Evolutionary conservation across 92 coral and sea anemone species (phyloP).

Genomic region (Phenganax marumi): DNA sequence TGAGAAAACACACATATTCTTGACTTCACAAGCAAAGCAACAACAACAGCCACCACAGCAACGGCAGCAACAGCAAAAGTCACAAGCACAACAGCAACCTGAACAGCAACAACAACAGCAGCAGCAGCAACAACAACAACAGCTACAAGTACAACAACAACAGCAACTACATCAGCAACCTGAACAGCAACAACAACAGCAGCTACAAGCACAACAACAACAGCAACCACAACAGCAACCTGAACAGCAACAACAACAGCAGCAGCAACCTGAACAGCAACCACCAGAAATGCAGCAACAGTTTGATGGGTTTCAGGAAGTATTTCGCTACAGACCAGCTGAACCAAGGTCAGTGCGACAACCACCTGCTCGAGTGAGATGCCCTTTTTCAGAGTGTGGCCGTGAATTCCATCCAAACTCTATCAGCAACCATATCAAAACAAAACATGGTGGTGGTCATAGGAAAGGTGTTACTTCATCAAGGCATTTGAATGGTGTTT

Average conservation of each 20-base stretch:
- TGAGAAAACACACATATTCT: too few species aligned
- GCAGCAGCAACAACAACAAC: neutral
- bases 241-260: neutral
- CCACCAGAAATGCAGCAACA: neutral
- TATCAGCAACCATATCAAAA: neutral
- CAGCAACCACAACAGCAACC: neutral
- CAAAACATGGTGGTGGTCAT: slow-evolving; percentile 10
- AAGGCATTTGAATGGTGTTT: slow-evolving; percentile 43
- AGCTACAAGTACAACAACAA: neutral
- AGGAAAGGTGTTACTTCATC: slow-evolving; percentile 29
- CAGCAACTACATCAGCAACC: neutral
- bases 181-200: neutral
- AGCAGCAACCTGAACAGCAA: neutral
- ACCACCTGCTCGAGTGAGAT: slow-evolving; percentile 11
- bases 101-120: neutral
- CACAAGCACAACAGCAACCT: neutral
- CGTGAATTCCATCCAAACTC: slow-evolving; percentile 26
- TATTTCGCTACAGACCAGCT: neutral
- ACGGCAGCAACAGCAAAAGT: too few species aligned
- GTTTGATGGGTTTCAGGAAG: neutral
- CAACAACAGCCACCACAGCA: too few species aligned
- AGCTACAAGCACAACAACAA: neutral
- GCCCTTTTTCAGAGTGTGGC: slow-evolving; percentile 11
- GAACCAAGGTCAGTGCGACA: slow-evolving; percentile 27
- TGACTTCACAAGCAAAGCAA: too few species aligned